Conservation (phyloP, 2,797 vertebrate species). For the Ciconia nigra region DNA sequence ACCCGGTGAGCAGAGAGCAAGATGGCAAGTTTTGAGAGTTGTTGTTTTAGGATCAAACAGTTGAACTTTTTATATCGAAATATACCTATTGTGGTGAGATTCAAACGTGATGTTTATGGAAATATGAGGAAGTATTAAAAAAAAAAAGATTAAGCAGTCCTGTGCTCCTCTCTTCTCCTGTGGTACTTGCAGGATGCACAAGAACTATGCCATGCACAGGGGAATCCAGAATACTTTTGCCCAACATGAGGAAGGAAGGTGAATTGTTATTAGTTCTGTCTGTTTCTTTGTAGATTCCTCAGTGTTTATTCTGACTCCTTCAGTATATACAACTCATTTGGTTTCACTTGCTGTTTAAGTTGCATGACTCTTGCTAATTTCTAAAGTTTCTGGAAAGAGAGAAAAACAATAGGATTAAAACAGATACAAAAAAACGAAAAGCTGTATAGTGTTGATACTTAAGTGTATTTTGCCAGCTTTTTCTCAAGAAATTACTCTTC, state of each 20-base stretch:
- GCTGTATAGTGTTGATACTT: not conserved
- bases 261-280: not conserved
- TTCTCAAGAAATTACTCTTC: not conserved
- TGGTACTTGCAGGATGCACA: not conserved
- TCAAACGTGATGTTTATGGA: not conserved
- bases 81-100: not conserved
- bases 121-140: not conserved
- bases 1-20: not conserved
- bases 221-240: not conserved
- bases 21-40: not conserved
- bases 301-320: not conserved
- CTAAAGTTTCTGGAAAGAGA: not conserved
- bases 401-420: not conserved
- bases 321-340: not conserved
- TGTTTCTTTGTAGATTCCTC: not conserved
- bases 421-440: not conserved
- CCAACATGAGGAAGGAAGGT: not conserved
- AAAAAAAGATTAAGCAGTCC: not conserved
- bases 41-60: not conserved
- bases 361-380: not conserved
- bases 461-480: not conserved
- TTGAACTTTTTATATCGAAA: not conserved
- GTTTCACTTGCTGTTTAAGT: not conserved
- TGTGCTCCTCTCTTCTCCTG: not conserved
- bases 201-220: not conserved